These are phyloP conservation scores for Rhynchonycteris naso DNA, from an alignment of 2,797 vertebrate species.

Conservation along the genomic window DNA sequence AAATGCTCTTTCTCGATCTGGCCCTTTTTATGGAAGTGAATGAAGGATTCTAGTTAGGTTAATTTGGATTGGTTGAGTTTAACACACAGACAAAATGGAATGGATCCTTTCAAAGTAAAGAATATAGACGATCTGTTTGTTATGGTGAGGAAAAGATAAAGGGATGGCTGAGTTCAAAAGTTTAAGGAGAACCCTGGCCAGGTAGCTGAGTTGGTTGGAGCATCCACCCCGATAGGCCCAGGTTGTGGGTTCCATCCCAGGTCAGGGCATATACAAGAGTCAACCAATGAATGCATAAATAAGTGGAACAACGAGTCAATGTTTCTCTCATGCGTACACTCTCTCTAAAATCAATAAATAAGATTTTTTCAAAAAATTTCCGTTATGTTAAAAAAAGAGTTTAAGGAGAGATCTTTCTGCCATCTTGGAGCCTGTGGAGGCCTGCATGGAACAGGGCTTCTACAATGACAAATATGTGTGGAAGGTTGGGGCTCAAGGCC, in stretches of 20 bases:
- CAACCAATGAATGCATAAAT: no score
- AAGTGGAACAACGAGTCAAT: background rate
- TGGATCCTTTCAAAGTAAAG: background rate
- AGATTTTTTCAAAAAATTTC: no score
- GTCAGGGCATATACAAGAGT: no score
- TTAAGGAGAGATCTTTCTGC: background rate
- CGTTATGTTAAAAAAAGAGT: background rate
- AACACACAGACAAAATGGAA: background rate
- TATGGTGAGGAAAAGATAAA: background rate
- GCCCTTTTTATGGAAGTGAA: background rate
- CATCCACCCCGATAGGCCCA: no score
- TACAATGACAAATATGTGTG: background rate
- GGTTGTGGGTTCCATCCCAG: no score
- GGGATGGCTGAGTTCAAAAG: background rate
- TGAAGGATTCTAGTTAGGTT: background rate
- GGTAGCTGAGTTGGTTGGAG: no score
- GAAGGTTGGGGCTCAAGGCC: background rate
- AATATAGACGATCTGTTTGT: background rate
- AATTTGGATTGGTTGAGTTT: background rate
- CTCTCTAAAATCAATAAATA: background rate
- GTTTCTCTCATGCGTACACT: background rate
- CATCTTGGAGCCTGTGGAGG: background rate
- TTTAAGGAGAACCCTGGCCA: background rate
- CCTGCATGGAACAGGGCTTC: background rate
- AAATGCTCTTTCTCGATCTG: background rate